Percentiles rank a stretch among this genome's conserved stretches.
These are phyloP conservation scores for Drosophila fungiperda DNA, from an alignment of 2,888 invertebrate species.

Conservation along the genomic window DNA sequence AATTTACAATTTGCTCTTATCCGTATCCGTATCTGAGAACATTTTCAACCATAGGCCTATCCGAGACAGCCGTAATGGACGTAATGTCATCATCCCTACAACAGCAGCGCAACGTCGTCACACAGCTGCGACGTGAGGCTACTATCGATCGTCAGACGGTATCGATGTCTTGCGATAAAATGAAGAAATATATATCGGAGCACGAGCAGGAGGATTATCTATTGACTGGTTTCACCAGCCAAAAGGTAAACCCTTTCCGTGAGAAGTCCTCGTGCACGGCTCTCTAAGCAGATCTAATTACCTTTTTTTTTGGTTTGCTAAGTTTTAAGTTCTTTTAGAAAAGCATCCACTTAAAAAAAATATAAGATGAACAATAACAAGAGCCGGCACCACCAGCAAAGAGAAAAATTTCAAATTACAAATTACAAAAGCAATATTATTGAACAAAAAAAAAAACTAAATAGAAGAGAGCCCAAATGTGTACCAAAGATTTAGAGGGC, in stretches of 20 bases:
- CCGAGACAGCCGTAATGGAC: constrained; percentile 96
- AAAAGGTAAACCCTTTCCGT: constrained; percentile 98
- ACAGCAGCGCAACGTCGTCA: constrained; percentile 95
- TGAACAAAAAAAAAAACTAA: constrained; percentile 1
- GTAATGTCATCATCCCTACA: constrained; percentile 97
- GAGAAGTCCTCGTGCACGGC: constrained; percentile 96
- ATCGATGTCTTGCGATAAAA: constrained; percentile 96
- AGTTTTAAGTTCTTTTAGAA: constrained; percentile 41
- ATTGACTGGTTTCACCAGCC: constrained; percentile 96
- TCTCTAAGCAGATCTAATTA: constrained; percentile 87
- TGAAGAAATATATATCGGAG: constrained; percentile 95
- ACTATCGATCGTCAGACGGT: constrained; percentile 94
- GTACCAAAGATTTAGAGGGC: constrained; percentile 36
- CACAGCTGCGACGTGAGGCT: constrained; percentile 96
- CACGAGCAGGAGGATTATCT: constrained; percentile 97
- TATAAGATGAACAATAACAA: constrained; percentile 30
- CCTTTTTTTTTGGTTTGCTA: constrained; percentile 15
- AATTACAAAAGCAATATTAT: constrained; percentile 51
- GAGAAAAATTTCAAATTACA: constrained; percentile 7
- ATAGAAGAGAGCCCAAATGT: constrained; percentile 22
- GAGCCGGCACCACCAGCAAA: constrained; percentile 42
- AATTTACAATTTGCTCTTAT: constrained; percentile 48
- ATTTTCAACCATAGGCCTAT: constrained; percentile 92
- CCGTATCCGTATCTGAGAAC: constrained; percentile 70
- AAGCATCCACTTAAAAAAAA: constrained; percentile 37